Evolutionary conservation across 2,113 vertebrate genomes (phyloP), one percentile per base, ranked within the genome.

Genomic region (Aptenodytes patagonicus): DNA sequence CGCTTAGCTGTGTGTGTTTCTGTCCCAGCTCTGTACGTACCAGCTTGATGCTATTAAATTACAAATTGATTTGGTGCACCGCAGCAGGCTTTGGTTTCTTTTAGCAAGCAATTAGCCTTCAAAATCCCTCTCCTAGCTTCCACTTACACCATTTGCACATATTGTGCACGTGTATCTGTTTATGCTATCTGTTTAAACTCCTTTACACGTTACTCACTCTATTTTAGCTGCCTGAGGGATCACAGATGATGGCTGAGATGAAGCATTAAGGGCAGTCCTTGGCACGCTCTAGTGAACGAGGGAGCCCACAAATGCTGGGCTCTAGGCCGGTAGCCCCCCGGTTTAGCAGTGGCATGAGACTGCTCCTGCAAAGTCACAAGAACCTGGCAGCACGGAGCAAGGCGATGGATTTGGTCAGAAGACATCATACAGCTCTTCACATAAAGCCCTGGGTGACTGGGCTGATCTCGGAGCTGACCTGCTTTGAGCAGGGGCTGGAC

Each of bases 301-400:
- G 21, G 28, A 47, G 11, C 40, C 28, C 49, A 32, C 17, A 4
- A 22, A 42, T 20, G 57, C 20, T 29, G 46, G n/a, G 31, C 29
- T 22, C 3, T 6, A 32, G 29, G 13, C n/a, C 29, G 18, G n/a
- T 12, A 2, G 6, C 29, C 17, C 51, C 29, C 42, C 42, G 7
- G 2, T 3, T 22, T 19, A 24, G 71, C 51, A 22, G 28, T 1
- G 14, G 34, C 40, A 26, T 0, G 13, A 32, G 14, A 3, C 18
- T 13, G 8, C 21, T 85, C 28, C 51, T 16, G 42, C 36, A 24
- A 51, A 77, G 36, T 11, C 75, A 7, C 38, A 26, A 9, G 25
- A 78, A 52, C 13, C 6, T 32, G 28, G 14, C 3, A 61, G 21
- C 13, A 32, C 0, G 5, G 24, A 54, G 47, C 36, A 17, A 78